Conservation (phyloP, 2,113 vertebrate genomes). For the Ahaetulla prasina region DNA sequence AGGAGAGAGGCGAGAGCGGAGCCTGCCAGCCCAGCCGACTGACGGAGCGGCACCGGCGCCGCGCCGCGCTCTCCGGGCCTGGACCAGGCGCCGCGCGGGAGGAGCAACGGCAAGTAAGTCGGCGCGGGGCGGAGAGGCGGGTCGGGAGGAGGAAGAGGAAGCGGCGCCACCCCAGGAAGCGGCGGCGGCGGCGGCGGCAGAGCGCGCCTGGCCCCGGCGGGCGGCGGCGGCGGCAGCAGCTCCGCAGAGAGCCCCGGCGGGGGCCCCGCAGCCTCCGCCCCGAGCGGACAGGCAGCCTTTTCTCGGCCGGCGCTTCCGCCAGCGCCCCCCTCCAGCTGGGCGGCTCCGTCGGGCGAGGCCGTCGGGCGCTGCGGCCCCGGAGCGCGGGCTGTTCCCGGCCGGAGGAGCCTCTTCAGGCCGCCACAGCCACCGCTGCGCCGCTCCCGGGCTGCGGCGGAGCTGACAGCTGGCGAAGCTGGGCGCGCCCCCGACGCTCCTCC, state of each 20-base stretch:
- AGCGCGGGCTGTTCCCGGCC: background rate
- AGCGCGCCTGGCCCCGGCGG: background rate
- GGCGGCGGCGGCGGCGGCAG: background rate
- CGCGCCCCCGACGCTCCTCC: background rate
- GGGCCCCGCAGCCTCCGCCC: background rate
- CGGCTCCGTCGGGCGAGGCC: no score
- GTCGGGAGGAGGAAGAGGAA: background rate
- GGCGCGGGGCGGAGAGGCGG: constrained; percentile 24
- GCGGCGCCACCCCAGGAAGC: constrained; percentile 19
- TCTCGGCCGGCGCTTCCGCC: background rate
- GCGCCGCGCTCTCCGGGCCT: background rate
- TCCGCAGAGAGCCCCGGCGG: background rate
- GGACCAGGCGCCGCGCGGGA: background rate
- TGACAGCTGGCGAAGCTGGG: background rate
- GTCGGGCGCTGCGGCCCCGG: background rate
- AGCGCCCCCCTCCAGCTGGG: background rate
- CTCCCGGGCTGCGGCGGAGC: background rate
- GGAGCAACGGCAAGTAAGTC: constrained; percentile 51
- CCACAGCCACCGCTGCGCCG: no score
- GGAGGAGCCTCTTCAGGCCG: background rate
- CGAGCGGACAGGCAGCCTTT: background rate
- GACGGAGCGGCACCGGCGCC: background rate
- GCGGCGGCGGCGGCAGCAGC: background rate
- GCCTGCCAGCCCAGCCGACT: background rate
- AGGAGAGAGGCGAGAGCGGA: constrained; percentile 44